Conservation (phyloP, 1,140 invertebrate genomes). For the Nautilus pompilius region DNA sequence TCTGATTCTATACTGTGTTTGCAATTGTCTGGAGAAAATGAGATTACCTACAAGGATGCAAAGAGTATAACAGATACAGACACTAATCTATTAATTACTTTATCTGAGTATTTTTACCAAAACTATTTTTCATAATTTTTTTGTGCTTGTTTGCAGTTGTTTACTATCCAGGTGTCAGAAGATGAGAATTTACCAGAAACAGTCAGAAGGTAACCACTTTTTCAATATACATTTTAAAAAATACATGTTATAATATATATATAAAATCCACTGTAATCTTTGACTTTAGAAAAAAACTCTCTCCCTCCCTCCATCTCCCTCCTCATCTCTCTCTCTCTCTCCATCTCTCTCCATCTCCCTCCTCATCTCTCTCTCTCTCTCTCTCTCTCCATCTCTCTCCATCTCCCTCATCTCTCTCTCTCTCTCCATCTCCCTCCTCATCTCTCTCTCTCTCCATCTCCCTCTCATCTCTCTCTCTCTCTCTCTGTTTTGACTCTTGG, state of each 20-base stretch:
- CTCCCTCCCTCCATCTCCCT: neutral
- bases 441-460: too few species aligned
- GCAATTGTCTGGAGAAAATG: slow-evolving; percentile 7
- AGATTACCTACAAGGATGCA: neutral
- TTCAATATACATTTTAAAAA: too few species aligned
- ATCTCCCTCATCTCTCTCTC: too few species aligned
- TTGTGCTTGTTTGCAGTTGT: slow-evolving; percentile 30
- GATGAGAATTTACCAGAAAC: slow-evolving; percentile 45
- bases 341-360: too few species aligned
- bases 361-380: too few species aligned
- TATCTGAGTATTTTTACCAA: neutral
- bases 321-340: neutral
- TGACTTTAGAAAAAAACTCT: neutral
- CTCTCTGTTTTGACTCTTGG: too few species aligned
- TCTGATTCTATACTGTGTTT: too few species aligned
- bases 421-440: too few species aligned
- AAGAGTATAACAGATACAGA: neutral
- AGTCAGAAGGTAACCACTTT: slow-evolving; percentile 38
- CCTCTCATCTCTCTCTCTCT: too few species aligned
- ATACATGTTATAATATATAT: too few species aligned
- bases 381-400: too few species aligned
- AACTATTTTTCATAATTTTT: slow-evolving; percentile 1
- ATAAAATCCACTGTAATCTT: neutral
- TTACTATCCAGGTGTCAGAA: slow-evolving; percentile 24
- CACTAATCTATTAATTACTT: neutral